These are phyloP conservation scores for Latrodectus elegans DNA, from an alignment of 2,888 invertebrate species.

Conservation along the genomic window DNA sequence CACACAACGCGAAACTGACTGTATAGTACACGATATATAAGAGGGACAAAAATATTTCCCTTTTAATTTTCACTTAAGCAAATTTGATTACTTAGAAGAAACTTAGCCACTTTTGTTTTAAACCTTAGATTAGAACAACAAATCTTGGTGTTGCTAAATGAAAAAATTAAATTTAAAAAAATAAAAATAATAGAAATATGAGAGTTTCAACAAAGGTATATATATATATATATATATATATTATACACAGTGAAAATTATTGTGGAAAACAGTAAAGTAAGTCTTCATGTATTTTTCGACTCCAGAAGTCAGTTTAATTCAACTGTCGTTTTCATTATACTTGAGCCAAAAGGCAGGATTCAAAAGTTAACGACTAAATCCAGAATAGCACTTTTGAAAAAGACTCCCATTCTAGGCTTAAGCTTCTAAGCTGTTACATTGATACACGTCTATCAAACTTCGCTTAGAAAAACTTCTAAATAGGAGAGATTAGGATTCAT, in stretches of 20 bases:
- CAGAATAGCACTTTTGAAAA: background rate
- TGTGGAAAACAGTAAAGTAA: background rate
- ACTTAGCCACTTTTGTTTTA: too few relatives aligned
- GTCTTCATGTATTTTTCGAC: background rate
- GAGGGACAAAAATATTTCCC: too few relatives aligned
- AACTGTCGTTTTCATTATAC: background rate
- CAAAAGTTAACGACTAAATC: background rate
- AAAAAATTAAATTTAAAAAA: too few relatives aligned
- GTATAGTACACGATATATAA: too few relatives aligned
- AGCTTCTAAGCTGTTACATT: background rate
- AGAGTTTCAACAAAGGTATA: too few relatives aligned
- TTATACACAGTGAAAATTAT: background rate
- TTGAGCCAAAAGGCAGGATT: background rate
- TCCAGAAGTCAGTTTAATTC: background rate
- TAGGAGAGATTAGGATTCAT: background rate
- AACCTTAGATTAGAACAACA: too few relatives aligned
- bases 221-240: too few relatives aligned
- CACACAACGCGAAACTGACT: background rate
- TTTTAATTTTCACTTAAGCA: too few relatives aligned
- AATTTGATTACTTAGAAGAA: too few relatives aligned
- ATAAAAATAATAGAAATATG: too few relatives aligned
- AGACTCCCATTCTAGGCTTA: background rate
- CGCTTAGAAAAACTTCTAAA: slow-evolving; percentile 3
- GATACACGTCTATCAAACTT: background rate
- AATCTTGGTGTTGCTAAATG: too few relatives aligned